These are phyloP conservation scores for Acrocephalus arundinaceus DNA, from an alignment of 2,113 vertebrate species.

Conservation along the genomic window DNA sequence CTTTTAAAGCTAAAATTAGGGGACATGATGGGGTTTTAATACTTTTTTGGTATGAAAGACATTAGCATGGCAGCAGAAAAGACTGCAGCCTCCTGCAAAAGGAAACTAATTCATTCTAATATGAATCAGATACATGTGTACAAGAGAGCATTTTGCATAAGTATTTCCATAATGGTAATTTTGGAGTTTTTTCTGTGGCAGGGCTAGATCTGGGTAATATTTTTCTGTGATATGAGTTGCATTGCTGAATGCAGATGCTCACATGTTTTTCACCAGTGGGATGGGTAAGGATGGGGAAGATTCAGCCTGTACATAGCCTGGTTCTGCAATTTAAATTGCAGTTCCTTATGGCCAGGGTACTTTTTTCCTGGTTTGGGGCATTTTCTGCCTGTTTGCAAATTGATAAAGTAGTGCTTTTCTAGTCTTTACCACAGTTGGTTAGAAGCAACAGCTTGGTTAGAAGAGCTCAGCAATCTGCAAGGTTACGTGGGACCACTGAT, in stretches of 20 bases:
- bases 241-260: background rate
- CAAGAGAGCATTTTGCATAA: background rate
- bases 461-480: background rate
- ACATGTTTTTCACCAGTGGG: background rate
- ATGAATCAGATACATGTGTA: background rate
- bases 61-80: background rate
- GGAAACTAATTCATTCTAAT: background rate
- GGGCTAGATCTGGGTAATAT: background rate
- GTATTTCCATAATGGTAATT: background rate
- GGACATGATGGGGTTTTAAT: background rate
- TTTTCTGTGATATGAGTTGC: background rate
- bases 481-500: accelerated
- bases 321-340: background rate
- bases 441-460: background rate
- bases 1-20: background rate
- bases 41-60: background rate
- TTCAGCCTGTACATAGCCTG: background rate
- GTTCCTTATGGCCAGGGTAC: background rate
- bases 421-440: background rate
- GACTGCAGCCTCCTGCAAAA: background rate
- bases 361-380: background rate
- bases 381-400: background rate
- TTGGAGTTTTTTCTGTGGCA: background rate
- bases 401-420: background rate
- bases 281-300: background rate